These are phyloP conservation scores for Macquaria ambigua DNA, from an alignment of 2,113 vertebrate genomes.

Conservation along the genomic window DNA sequence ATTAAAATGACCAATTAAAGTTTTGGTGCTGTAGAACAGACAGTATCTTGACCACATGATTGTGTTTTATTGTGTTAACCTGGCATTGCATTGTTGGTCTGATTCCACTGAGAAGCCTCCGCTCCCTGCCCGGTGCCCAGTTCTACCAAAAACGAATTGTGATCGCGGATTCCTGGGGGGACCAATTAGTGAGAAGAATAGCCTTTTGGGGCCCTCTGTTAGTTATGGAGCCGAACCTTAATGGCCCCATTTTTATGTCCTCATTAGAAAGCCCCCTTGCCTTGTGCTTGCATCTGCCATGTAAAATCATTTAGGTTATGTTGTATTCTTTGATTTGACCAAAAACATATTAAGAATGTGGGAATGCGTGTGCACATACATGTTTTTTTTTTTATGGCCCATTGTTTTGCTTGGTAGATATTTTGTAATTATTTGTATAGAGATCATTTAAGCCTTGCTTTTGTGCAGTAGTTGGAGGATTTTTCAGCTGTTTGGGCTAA, in stretches of 20 bases:
- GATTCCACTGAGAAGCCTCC: conserved; percentile 51
- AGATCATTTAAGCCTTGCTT: background rate
- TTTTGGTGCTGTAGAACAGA: conserved; percentile 3
- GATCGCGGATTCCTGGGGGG: conserved; percentile 72
- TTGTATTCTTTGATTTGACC: conserved; percentile 47
- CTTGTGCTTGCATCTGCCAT: conserved; percentile 30
- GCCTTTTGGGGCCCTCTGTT: conserved; percentile 74
- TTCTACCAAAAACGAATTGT: conserved; percentile 57
- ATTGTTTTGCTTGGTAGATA: background rate
- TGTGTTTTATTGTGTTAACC: conserved; percentile 38
- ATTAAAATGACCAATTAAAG: conserved; percentile 38
- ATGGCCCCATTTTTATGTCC: conserved; percentile 75
- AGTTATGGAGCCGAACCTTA: conserved; percentile 70
- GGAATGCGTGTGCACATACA: background rate
- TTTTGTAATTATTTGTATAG: conserved; percentile 7
- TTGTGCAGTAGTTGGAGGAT: background rate
- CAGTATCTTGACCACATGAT: conserved; percentile 7
- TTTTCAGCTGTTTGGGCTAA: background rate
- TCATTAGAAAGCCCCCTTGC: conserved; percentile 61
- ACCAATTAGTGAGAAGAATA: conserved; percentile 82
- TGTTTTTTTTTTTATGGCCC: background rate
- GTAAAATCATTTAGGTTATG: conserved; percentile 31
- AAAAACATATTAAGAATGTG: conserved; percentile 25
- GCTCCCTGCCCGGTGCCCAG: conserved; percentile 30
- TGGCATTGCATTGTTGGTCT: conserved; percentile 51